Conservation (phyloP, 30 jellyfish, hydroid and myxozoan genomes). For the Aurelia sp. region DNA sequence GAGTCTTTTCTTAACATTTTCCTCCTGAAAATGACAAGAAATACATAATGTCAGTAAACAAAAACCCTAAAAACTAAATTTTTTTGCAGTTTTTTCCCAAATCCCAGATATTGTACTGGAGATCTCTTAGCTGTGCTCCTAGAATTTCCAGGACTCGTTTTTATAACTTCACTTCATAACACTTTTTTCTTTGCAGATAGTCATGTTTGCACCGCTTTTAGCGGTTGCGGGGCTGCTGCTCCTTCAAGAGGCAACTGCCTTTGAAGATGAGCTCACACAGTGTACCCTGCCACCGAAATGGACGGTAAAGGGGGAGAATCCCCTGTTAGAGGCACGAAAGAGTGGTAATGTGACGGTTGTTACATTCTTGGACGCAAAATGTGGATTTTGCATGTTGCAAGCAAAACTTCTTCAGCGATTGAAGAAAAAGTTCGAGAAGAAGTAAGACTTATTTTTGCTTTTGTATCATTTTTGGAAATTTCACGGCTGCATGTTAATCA, state of each 20-base stretch:
- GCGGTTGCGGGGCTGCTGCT: slow-evolving; percentile 41
- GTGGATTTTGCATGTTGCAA: slow-evolving; percentile 48
- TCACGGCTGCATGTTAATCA: no score
- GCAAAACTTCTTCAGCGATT: slow-evolving; percentile 30
- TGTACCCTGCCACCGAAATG: slow-evolving; percentile 51
- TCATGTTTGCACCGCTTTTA: slow-evolving; percentile 34
- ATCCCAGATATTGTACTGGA: no score
- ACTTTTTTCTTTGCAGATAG: background rate
- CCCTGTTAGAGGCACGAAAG: slow-evolving; percentile 28
- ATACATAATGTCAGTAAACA: no score
- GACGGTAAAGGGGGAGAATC: slow-evolving; percentile 36
- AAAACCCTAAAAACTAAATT: no score
- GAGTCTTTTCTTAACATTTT: no score
- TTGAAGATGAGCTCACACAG: background rate
- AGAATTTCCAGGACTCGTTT: no score
- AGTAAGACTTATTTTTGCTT: slow-evolving; percentile 10
- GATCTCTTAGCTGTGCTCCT: no score
- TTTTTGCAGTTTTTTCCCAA: no score
- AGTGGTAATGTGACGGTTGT: slow-evolving; percentile 52
- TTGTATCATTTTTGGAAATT: no score
- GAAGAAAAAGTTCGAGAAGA: slow-evolving; percentile 28
- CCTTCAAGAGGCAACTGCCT: slow-evolving; percentile 27
- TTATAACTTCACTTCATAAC: no score
- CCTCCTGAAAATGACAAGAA: no score
- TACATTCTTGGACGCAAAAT: slow-evolving; percentile 41